A percentile compares a stretch with the other conserved stretches of the same genome.
phyloP scores from a whole-genome alignment of 2,113 vertebrate species.

The Polypterus senegalus region DNA sequence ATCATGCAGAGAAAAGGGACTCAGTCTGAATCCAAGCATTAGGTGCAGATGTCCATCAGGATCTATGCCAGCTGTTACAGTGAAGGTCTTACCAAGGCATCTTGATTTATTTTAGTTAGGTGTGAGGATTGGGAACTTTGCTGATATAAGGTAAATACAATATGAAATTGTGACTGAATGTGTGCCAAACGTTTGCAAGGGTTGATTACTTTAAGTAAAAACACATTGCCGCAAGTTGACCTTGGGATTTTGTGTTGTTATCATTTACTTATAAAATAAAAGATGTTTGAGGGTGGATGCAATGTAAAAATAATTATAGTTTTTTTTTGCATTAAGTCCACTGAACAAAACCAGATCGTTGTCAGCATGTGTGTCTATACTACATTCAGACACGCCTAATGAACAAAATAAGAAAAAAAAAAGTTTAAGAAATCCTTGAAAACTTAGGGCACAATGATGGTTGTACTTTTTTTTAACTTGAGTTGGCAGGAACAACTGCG shows the following conservation, averaged over 20 bases:
- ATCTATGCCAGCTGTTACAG: conserved; percentile 6
- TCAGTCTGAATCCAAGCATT: neutral
- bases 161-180: conserved; percentile 17
- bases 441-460: no score
- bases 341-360: no score
- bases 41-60: neutral
- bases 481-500: no score
- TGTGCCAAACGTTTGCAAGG: conserved; percentile 15
- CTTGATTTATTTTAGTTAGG: conserved; percentile 31
- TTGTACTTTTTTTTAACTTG: no score
- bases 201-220: conserved; percentile 21
- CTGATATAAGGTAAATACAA: conserved; percentile 22
- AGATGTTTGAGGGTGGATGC: no score
- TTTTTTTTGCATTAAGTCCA: no score
- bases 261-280: neutral
- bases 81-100: conserved; percentile 21
- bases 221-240: conserved; percentile 19
- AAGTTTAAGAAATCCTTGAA: no score
- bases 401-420: no score
- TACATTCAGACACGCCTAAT: no score
- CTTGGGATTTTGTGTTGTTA: conserved; percentile 11
- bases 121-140: conserved; percentile 21
- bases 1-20: neutral
- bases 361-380: no score
- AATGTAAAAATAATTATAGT: no score